These are phyloP conservation scores for Agapostemon virescens DNA, from an alignment of 2,888 invertebrate genomes.

Conservation along the genomic window DNA sequence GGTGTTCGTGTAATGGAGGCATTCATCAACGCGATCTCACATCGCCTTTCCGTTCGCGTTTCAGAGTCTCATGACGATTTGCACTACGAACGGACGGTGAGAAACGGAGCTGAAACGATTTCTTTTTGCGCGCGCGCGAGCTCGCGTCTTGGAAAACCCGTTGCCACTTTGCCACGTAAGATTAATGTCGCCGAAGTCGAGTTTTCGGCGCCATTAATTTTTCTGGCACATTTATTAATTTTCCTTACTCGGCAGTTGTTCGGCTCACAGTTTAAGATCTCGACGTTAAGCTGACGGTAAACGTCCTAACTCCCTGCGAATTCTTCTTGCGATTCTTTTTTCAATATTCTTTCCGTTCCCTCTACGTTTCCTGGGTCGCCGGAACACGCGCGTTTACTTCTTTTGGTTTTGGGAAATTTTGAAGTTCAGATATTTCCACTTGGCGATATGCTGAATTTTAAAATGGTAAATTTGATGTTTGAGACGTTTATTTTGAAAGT, in stretches of 20 bases:
- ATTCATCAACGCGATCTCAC: conserved; percentile 79
- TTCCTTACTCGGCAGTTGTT: conserved; percentile 40
- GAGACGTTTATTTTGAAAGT: too few species aligned
- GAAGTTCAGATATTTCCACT: not conserved
- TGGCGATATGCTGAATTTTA: too few species aligned
- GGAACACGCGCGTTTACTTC: not conserved
- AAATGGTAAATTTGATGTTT: too few species aligned
- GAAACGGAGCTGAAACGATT: conserved; percentile 69
- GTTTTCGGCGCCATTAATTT: conserved; percentile 68
- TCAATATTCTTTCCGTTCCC: conserved; percentile 6
- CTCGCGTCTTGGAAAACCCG: conserved; percentile 63
- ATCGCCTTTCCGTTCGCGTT: conserved; percentile 76
- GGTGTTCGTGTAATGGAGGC: conserved; percentile 80
- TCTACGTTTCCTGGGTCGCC: not conserved
- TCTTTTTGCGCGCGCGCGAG: conserved; percentile 60
- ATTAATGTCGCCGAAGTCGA: conserved; percentile 62
- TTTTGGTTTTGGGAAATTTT: not conserved
- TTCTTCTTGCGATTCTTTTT: not conserved
- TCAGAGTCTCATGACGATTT: conserved; percentile 76
- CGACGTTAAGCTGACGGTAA: conserved; percentile 45
- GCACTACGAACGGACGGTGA: conserved; percentile 67
- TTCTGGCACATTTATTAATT: conserved; percentile 65
- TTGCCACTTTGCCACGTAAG: conserved; percentile 67
- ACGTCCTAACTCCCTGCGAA: conserved; percentile 15
- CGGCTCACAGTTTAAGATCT: conserved; percentile 39